Conservation (phyloP, 1,140 invertebrate species). For the Trichoplusia ni region DNA sequence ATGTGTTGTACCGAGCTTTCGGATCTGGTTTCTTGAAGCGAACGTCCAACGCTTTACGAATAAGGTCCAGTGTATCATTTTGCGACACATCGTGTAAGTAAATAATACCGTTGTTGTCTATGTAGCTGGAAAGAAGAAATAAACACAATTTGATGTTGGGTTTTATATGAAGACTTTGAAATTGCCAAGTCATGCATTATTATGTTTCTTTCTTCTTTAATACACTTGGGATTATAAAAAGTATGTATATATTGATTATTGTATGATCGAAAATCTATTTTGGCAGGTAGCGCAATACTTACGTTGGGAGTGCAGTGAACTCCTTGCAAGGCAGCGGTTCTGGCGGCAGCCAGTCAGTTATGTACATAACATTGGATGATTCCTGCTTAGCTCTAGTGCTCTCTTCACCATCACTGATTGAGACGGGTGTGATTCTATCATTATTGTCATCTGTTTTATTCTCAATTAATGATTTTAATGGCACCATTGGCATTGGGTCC, state of each 20-base stretch:
- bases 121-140: slow-evolving; percentile 76
- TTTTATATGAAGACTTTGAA: too few relatives aligned
- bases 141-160: background rate
- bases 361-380: slow-evolving; percentile 52
- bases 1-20: slow-evolving; percentile 75
- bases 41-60: slow-evolving; percentile 79
- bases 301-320: slow-evolving; percentile 78
- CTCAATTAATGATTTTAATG: slow-evolving; percentile 26
- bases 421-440: slow-evolving; percentile 35
- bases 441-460: slow-evolving; percentile 38
- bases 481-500: slow-evolving; percentile 56
- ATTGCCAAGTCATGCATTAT: too few relatives aligned
- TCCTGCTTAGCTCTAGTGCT: slow-evolving; percentile 4
- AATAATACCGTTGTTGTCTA: slow-evolving; percentile 82
- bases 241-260: too few relatives aligned
- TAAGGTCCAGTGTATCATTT: slow-evolving; percentile 72
- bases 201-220: too few relatives aligned
- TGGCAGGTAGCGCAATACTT: too few relatives aligned
- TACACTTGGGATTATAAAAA: too few relatives aligned
- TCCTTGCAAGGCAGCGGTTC: slow-evolving; percentile 58
- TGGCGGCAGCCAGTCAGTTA: slow-evolving; percentile 70
- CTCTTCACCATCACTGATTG: slow-evolving; percentile 23
- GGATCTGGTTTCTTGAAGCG: slow-evolving; percentile 73
- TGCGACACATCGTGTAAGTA: slow-evolving; percentile 81
- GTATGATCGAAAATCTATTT: too few relatives aligned